Evolutionary conservation across 2,888 invertebrate genomes (phyloP), one percentile per base, ranked within the genome.

Genomic region (Metallyticus violacea): DNA sequence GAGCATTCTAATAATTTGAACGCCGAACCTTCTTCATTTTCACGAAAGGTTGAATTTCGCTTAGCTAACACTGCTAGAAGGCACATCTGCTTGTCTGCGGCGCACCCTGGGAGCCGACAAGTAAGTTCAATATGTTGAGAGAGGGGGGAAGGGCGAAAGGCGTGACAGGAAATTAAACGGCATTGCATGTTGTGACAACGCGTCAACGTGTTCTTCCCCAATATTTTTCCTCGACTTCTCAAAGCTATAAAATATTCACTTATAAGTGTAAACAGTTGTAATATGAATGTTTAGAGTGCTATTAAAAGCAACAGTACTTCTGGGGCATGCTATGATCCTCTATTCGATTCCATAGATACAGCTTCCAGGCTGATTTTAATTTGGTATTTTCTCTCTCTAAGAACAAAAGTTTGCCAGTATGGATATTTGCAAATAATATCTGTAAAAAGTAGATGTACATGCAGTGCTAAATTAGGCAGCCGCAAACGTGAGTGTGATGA

Each of bases 131-230:
- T 22, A 62, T 62, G 22, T 15, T 9, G 40, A 15, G 6, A 1
- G 40, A 15, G 40, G 4, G 40, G 9, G 7, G 40, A 62, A 62
- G n/a, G 6, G 27, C 26, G 26, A 26, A 27, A 25, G 22, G 77
- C 83, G 28, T 77, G 77, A 83, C 83, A 83, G 83, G 83, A 83
- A 83, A 83, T 83, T 83, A 83, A 83, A 83, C 83, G 77, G 77
- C 83, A 28, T 77, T 83, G 77, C 83, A 25, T 83, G 77, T 77
- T 83, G 22, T 83, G 83, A 83, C 83, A 83, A 77, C 77, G 29
- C 29, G 83, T 83, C 83, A 83, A 29, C 40, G 3, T 62, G 40
- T 15, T 62, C 40, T 62, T 62, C 4, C 40, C 40, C 40, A 15
- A 9, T 62, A 62, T 62, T 62, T 62, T 62, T 62, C 40, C 22